Percentiles rank a stretch among this genome's conserved stretches.
Evolutionary conservation across 2,888 invertebrate genomes (phyloP).

Genomic region (Scotopteryx bipunctaria): DNA sequence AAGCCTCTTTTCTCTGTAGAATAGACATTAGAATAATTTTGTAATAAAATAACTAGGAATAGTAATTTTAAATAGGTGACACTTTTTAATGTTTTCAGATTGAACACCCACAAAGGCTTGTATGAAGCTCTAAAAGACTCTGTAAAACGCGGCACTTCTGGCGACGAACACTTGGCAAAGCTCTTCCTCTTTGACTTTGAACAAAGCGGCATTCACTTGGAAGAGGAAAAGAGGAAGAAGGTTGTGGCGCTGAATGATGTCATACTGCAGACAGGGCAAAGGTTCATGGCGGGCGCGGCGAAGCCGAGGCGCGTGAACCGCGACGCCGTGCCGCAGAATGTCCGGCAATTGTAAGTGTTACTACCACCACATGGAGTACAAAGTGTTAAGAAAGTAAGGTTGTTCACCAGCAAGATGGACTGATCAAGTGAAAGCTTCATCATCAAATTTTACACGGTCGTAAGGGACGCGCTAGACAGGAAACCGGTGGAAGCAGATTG

Average conservation of each 20-base stretch:
- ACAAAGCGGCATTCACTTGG: slow-evolving; percentile 97
- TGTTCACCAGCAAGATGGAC: too few relatives aligned
- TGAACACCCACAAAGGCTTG: slow-evolving; percentile 95
- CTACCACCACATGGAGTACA: background rate
- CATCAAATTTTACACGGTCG: too few relatives aligned
- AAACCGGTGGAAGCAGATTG: too few relatives aligned
- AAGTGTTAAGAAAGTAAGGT: background rate
- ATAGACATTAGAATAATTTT: too few relatives aligned
- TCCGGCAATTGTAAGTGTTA: slow-evolving; percentile 87
- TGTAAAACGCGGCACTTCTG: slow-evolving; percentile 88
- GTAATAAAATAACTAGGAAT: too few relatives aligned
- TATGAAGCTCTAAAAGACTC: slow-evolving; percentile 90
- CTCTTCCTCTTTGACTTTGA: slow-evolving; percentile 98
- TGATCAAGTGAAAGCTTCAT: too few relatives aligned
- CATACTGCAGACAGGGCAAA: slow-evolving; percentile 92
- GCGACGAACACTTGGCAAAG: slow-evolving; percentile 93
- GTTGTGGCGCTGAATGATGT: slow-evolving; percentile 95
- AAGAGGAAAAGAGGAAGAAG: slow-evolving; percentile 86
- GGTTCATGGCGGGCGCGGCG: slow-evolving; percentile 90
- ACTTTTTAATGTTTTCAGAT: too few relatives aligned
- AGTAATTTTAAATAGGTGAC: too few relatives aligned
- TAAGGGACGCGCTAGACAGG: too few relatives aligned
- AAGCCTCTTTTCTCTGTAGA: too few relatives aligned
- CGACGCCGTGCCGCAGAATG: slow-evolving; percentile 86
- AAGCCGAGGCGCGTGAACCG: slow-evolving; percentile 87